Percentiles rank a stretch among this genome's conserved stretches.
phyloP scores from a whole-genome alignment of 2,797 vertebrate species.

The Oreonectes daqikongensis region DNA sequence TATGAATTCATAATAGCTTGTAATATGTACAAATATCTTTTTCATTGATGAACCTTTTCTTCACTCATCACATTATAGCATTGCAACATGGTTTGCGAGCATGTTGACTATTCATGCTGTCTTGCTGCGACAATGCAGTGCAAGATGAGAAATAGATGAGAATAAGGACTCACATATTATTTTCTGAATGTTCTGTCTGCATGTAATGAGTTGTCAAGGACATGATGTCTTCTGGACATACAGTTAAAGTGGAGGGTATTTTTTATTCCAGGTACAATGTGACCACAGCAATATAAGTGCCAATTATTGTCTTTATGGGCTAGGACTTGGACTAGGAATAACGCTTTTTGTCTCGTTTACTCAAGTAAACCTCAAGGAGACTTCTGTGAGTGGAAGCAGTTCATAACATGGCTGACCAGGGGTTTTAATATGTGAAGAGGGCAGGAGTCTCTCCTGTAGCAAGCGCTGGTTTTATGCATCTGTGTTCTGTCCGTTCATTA shows the following conservation, averaged over 20 bases:
- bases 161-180: background rate
- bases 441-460: slow-evolving; percentile 4
- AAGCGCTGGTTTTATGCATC: slow-evolving; percentile 14
- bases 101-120: background rate
- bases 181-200: background rate
- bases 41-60: background rate
- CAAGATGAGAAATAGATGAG: background rate
- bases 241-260: background rate
- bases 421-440: slow-evolving; percentile 25
- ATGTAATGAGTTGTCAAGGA: slow-evolving; percentile 1
- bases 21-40: too few relatives aligned
- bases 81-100: background rate
- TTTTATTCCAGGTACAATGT: background rate
- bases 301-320: background rate
- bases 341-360: slow-evolving; percentile 3
- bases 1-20: too few relatives aligned
- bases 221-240: background rate
- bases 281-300: slow-evolving; percentile 8
- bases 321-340: background rate
- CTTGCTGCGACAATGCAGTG: background rate
- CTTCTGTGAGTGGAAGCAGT: slow-evolving; percentile 24
- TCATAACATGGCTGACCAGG: slow-evolving; percentile 45
- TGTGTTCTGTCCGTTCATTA: slow-evolving; percentile 31
- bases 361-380: slow-evolving; percentile 1
- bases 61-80: background rate